Base-by-base conservation (phyloP, 2,888 invertebrate genomes). In the Chironomus tentans region DNA sequence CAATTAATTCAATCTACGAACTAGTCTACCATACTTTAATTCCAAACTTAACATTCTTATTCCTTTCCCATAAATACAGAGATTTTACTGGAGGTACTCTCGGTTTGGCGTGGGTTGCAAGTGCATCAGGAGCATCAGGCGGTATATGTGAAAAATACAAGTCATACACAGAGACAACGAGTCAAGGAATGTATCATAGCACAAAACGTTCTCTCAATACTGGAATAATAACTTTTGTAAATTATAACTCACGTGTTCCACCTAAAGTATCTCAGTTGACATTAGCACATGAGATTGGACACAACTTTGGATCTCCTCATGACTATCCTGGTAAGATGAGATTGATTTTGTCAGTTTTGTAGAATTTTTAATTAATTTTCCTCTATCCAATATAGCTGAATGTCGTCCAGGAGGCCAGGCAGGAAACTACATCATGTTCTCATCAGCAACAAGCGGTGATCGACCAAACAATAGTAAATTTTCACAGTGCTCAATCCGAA, bases 391-490 rank as follows among this genome's bases (percentile, higher is more conserved):
- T 24, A 56, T 6, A 56, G 90, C 90, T 21, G 93, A 95, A 80
- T 95, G 94, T 83, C 88, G 95, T 77, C 95, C 97, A 0, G 96
- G 97, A 77, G 94, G 97, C 7, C 87, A 92, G 48, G 90, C 90
- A 78, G 99, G 99, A 76, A 99, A 99, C 87, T 99, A 90, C 85
- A 99, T 99, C 81, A 99, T 99, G 99, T 99, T 98, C 85, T 97
- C 98, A 15, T 97, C 97, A 71, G 99, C 99, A 7, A 99, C 99
- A 0, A 96, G 96, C 78, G 99, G 99, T 72, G 98, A 98, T 86
- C 90, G 97, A 76, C 93, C 94, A 10, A 98, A 99, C 87, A 99
- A 99, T 85, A 97, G 96, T 81, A 93, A 95, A 82, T 99, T 99
- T 87, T 97, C 96, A 0, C 88, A 90, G 21, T 99, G 99, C 85